phyloP scores from a whole-genome alignment of 2,797 vertebrate genomes.

The Syndactyla subalaris region DNA sequence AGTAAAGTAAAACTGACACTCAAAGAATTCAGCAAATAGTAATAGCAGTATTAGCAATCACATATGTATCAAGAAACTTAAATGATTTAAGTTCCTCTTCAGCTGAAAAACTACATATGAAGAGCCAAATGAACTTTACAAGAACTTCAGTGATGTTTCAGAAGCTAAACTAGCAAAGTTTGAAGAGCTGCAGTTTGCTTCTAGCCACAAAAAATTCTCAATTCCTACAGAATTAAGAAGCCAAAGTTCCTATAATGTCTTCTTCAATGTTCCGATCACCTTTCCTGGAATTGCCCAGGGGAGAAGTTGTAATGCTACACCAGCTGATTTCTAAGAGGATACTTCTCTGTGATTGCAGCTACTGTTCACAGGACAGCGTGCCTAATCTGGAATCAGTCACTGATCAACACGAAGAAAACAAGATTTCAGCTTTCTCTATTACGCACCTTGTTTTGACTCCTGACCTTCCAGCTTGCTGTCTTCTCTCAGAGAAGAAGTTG shows the following conservation, averaged over 20 bases:
- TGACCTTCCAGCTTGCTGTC: conserved; percentile 79
- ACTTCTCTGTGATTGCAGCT: not conserved
- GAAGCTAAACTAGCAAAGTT: not conserved
- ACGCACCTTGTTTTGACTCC: conserved; percentile 88
- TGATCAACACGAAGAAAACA: not conserved
- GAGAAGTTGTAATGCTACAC: not conserved
- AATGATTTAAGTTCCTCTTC: not conserved
- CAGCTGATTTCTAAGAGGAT: not conserved
- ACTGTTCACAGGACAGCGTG: not conserved
- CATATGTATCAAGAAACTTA: not conserved
- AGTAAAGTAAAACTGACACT: not conserved
- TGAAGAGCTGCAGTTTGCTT: not conserved
- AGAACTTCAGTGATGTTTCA: not conserved
- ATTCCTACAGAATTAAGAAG: not conserved
- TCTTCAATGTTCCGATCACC: not conserved
- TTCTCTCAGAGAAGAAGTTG: conserved; percentile 88
- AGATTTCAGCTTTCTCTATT: not conserved
- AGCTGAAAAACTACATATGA: not conserved
- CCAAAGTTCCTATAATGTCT: not conserved
- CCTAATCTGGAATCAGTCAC: not conserved
- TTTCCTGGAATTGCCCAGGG: not conserved
- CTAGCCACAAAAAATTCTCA: not conserved
- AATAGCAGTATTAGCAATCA: not conserved
- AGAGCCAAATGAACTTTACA: not conserved
- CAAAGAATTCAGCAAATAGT: not conserved